Base-by-base conservation (phyloP, 2,888 invertebrate genomes). In the Troilus luridus region DNA sequence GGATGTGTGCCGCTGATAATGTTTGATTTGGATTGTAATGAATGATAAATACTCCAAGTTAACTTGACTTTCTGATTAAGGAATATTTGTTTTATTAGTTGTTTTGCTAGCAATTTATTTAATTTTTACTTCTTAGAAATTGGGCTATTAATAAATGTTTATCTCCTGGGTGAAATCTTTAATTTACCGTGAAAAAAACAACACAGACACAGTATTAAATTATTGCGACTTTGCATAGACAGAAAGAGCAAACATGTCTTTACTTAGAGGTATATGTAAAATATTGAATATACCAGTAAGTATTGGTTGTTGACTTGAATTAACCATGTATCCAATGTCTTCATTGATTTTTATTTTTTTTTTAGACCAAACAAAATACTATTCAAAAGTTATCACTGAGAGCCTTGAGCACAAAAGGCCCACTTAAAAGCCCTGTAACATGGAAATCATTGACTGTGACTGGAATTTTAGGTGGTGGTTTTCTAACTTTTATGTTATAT, bases 371-470 rank as follows among this genome's bases (percentile, higher is more conserved):
- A n/a, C 56, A n/a, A 11, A 56, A 7, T 9, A 11, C 11, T 0
- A n/a, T 85, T 21, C 56, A 56, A 56, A 85, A 56, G 11, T 21
- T 54, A 41, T n/a, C 85, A 11, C 21, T 54, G 19, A 56, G 56
- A 56, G 10, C 56, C 14, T 21, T 56, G 1, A 85, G 85, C 41
- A 56, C 85, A 12, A n/a, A 85, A 85, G 41, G 11, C 0, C 12
- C 41, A 56, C 19, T 56, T n/a, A 91, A 91, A 89, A 95, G 96
- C 0, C 97, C 97, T 0, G 95, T 98, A 93, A 96, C 98, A 92
- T 98, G 98, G 98, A 97, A 96, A 94, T 97, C 96, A 92, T 95
- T 98, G 92, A 95, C 95, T 12, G 94, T 96, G 54, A 96, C 97
- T 0, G 95, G 96, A 0, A 95, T 95, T 0, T 93, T 97, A 3